phyloP scores from a whole-genome alignment of 1,140 invertebrate species.

The Bombus balteatus region DNA sequence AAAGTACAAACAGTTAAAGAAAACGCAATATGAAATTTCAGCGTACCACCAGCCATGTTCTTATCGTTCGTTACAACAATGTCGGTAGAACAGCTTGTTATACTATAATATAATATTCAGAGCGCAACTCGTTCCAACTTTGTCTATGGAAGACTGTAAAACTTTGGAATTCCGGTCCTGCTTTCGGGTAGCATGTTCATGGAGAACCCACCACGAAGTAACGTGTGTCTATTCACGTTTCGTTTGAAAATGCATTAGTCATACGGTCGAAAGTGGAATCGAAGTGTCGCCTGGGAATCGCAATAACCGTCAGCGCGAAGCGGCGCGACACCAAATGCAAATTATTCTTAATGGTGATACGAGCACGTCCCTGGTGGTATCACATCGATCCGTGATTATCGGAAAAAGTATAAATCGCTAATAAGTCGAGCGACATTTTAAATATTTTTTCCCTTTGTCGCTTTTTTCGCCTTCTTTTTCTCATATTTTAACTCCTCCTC shows the following conservation, averaged over 20 bases:
- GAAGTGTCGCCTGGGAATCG: conserved; percentile 38
- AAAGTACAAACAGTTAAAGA: background rate
- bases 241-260: conserved; percentile 33
- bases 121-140: background rate
- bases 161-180: background rate
- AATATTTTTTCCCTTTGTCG: background rate
- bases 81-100: background rate
- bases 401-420: conserved; percentile 30
- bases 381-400: conserved; percentile 18
- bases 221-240: background rate
- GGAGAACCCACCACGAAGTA: background rate
- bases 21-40: background rate
- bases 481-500: background rate
- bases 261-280: conserved; percentile 12
- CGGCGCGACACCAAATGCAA: conserved; percentile 47
- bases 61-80: background rate
- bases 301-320: conserved; percentile 33
- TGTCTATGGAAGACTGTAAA: background rate
- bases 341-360: conserved; percentile 36
- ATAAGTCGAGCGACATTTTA: conserved; percentile 23
- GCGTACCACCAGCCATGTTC: background rate
- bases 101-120: conserved; percentile 6
- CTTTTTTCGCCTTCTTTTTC: background rate
- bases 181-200: no score
- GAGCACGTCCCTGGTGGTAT: conserved; percentile 23